These are phyloP conservation scores for Chymomyza procnemis DNA, from an alignment of 2,888 invertebrate genomes.

Conservation along the genomic window DNA sequence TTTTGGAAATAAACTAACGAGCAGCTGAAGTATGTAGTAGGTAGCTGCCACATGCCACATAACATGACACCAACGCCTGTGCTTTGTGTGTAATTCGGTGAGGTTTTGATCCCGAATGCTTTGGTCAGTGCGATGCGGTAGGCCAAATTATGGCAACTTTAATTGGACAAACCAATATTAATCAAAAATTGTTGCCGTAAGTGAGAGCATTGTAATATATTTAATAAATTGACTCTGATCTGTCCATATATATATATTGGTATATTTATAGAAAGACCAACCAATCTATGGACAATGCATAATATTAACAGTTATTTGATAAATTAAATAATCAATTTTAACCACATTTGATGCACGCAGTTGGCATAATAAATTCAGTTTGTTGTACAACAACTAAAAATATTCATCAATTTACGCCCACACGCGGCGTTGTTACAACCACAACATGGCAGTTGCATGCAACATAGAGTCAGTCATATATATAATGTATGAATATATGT, in stretches of 20 bases:
- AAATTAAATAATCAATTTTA: conserved; percentile 64
- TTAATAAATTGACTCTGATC: conserved; percentile 51
- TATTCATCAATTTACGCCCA: neutral
- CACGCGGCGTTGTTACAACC: neutral
- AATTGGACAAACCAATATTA: conserved; percentile 61
- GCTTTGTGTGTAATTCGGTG: neutral
- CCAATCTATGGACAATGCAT: conserved; percentile 18
- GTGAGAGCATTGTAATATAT: conserved; percentile 15
- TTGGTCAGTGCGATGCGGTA: conserved; percentile 37
- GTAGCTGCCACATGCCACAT: neutral
- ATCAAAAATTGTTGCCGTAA: conserved; percentile 44
- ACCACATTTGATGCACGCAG: conserved; percentile 51
- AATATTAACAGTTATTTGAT: conserved; percentile 54
- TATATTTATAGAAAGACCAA: neutral
- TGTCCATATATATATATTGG: conserved; percentile 7
- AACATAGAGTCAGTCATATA: too few relatives aligned
- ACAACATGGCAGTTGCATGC: conserved; percentile 1
- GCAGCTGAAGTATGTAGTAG: too few relatives aligned
- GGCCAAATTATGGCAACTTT: conserved; percentile 53
- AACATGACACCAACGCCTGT: too few relatives aligned
- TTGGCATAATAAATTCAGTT: conserved; percentile 57
- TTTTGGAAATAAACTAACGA: too few relatives aligned
- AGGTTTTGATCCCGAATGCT: neutral
- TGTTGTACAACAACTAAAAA: conserved; percentile 33
- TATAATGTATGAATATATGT: conserved; percentile 12